Evolutionary conservation across 1,140 invertebrate species (phyloP).

Genomic region (Acyrthosiphon pisum): DNA sequence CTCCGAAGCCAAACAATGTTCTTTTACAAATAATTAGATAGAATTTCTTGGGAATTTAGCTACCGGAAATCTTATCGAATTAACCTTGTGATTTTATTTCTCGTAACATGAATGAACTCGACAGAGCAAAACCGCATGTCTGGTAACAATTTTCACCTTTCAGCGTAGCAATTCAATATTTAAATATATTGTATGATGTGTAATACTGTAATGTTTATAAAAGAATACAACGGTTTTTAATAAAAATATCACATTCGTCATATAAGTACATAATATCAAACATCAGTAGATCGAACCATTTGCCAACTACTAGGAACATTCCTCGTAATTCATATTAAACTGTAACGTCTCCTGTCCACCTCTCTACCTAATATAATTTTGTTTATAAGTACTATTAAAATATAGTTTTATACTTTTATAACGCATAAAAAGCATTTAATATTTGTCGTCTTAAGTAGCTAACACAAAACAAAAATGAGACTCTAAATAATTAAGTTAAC

Average conservation of each 20-base stretch:
- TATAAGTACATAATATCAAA: neutral
- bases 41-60: neutral
- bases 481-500: neutral
- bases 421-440: neutral
- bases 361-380: too few relatives aligned
- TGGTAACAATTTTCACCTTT: neutral
- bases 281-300: neutral
- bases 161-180: neutral
- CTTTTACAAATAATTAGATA: neutral
- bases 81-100: conserved; percentile 14
- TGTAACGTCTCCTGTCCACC: too few relatives aligned
- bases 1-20: neutral
- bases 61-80: neutral
- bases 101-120: neutral
- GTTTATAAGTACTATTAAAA: too few relatives aligned
- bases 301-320: too few relatives aligned
- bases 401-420: neutral
- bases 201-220: neutral
- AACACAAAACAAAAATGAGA: neutral
- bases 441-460: neutral
- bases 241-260: neutral
- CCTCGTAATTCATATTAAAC: too few relatives aligned
- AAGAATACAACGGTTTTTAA: neutral
- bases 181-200: neutral
- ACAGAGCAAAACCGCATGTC: neutral